These are phyloP conservation scores for Agrilus cyanescens DNA, from an alignment of 2,888 invertebrate genomes.

Conservation along the genomic window DNA sequence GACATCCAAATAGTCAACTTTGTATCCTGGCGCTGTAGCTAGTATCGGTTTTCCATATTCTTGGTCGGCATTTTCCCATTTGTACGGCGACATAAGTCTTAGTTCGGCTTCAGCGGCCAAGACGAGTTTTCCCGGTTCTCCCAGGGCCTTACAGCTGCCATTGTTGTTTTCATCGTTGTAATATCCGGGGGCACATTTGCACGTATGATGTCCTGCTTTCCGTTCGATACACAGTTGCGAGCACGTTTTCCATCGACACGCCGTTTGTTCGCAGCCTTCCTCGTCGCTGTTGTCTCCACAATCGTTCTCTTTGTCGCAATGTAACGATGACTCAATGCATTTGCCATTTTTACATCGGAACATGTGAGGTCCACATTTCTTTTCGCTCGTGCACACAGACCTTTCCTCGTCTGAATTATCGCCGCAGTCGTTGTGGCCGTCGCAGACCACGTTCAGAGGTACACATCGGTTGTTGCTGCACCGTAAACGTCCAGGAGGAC, in stretches of 20 bases:
- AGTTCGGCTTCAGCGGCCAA: conserved; percentile 52
- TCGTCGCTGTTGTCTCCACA: conserved; percentile 43
- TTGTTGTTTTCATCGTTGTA: conserved; percentile 34
- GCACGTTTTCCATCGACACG: conserved; percentile 61
- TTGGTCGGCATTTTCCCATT: conserved; percentile 35
- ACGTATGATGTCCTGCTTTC: conserved; percentile 40
- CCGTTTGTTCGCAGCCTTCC: conserved; percentile 23
- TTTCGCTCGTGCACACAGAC: conserved; percentile 24
- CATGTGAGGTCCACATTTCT: conserved; percentile 34
- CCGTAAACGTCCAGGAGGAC: conserved; percentile 35
- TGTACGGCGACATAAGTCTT: conserved; percentile 50
- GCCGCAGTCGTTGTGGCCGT: conserved; percentile 56
- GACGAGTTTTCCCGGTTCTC: conserved; percentile 46
- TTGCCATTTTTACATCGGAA: conserved; percentile 43
- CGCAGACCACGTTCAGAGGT: conserved; percentile 43
- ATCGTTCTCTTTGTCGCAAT: conserved; percentile 45
- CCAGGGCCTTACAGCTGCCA: conserved; percentile 46
- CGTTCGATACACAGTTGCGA: conserved; percentile 64
- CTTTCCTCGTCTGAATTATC: conserved; percentile 65
- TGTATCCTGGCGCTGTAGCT: conserved; percentile 30
- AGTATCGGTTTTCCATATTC: conserved; percentile 22
- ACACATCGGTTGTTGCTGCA: conserved; percentile 34
- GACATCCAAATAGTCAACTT: conserved; percentile 44
- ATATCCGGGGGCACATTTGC: conserved; percentile 57
- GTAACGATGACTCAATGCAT: conserved; percentile 43